Conservation (phyloP, 2,113 vertebrate species). For the Corydoras sp. region DNA sequence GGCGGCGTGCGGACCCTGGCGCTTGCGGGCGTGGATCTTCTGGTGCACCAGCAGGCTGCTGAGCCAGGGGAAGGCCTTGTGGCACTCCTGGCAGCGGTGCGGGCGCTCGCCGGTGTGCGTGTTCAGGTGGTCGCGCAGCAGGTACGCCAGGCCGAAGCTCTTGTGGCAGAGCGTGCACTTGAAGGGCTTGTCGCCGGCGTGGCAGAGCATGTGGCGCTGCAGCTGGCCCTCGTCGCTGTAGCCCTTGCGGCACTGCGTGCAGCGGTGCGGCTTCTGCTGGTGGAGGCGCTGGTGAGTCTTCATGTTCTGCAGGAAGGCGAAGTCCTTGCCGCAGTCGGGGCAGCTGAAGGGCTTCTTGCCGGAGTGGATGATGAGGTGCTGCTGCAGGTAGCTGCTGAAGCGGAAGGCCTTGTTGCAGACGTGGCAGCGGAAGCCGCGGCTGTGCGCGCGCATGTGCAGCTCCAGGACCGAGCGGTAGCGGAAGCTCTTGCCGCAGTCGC, state of each 20-base stretch:
- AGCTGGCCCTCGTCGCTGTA: conserved; percentile 68
- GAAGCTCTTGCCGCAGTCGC: conserved; percentile 66
- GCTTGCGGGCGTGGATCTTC: conserved; percentile 67
- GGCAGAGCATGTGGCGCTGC: conserved; percentile 67
- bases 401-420: conserved; percentile 67
- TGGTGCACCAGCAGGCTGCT: conserved; percentile 71
- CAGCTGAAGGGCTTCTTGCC: conserved; percentile 71
- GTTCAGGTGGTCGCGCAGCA: conserved; percentile 72
- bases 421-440: conserved; percentile 68
- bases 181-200: conserved; percentile 67
- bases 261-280: conserved; percentile 70
- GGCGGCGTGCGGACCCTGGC: conserved; percentile 43
- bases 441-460: conserved; percentile 71
- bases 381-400: conserved; percentile 70
- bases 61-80: conserved; percentile 71
- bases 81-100: conserved; percentile 67
- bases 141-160: conserved; percentile 67
- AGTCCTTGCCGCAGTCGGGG: conserved; percentile 70
- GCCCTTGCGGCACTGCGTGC: conserved; percentile 69
- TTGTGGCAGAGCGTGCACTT: conserved; percentile 67
- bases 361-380: conserved; percentile 70
- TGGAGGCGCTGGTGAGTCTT: conserved; percentile 69
- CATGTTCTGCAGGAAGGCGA: conserved; percentile 74
- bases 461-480: conserved; percentile 70
- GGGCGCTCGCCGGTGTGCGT: conserved; percentile 71